phyloP scores from a whole-genome alignment of 2,113 vertebrate species.

The Oriolus oriolus region DNA sequence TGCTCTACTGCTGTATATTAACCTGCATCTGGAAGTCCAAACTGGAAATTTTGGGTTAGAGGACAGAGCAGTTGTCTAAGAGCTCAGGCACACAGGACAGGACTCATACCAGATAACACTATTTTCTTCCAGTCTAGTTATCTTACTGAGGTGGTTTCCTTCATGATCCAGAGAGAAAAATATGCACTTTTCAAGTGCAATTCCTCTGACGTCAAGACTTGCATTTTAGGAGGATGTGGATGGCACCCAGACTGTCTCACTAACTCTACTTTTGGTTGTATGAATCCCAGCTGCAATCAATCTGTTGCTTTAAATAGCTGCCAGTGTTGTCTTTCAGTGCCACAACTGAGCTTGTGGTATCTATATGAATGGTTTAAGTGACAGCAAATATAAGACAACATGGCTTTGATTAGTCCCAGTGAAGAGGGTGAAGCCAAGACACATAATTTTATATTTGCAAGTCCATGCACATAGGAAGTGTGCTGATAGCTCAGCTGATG shows the following conservation, averaged over 20 bases:
- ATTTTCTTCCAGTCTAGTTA: neutral
- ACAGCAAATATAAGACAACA: neutral
- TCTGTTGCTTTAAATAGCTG: neutral
- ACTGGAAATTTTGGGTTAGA: neutral
- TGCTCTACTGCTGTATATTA: neutral
- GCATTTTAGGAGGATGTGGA: neutral
- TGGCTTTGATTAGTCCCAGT: constrained; percentile 14
- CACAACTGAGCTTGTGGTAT: neutral
- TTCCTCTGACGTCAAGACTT: neutral
- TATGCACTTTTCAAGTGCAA: neutral
- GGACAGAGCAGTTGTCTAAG: neutral
- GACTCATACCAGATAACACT: neutral
- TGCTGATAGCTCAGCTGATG: neutral
- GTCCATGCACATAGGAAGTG: neutral
- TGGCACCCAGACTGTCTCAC: neutral
- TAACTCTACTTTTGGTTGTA: neutral
- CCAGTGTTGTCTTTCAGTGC: neutral
- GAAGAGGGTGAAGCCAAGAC: neutral
- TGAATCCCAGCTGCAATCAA: neutral
- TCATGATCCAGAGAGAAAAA: neutral
- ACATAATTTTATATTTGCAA: neutral
- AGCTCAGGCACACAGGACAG: neutral
- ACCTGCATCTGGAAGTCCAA: neutral
- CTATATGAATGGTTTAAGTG: neutral
- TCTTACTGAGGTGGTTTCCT: neutral